Conservation (phyloP, 2,113 vertebrate genomes). For the Sterrhoptilus dennistouni region DNA sequence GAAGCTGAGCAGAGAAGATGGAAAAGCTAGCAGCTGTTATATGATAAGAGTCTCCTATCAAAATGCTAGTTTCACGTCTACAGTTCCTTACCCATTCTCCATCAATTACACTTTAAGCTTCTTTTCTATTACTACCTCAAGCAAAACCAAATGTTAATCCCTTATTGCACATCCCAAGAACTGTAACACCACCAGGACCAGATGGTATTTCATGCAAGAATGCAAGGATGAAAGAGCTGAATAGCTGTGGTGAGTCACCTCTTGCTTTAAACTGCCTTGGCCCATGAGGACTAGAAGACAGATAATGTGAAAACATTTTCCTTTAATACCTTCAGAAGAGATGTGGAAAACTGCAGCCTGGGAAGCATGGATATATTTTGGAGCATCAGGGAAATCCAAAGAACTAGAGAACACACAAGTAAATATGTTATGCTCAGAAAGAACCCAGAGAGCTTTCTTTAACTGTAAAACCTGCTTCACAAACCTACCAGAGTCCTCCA, state of each 20-base stretch:
- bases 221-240: background rate
- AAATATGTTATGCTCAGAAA: background rate
- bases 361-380: background rate
- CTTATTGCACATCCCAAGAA: background rate
- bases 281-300: background rate
- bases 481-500: background rate
- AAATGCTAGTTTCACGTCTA: background rate
- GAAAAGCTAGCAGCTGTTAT: background rate
- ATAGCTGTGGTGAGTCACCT: background rate
- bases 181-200: background rate
- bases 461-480: background rate
- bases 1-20: background rate
- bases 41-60: background rate
- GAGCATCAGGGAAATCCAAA: background rate
- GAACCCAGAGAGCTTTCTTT: background rate
- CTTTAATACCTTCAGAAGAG: background rate
- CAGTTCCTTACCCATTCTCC: background rate
- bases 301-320: background rate
- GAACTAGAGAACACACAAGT: background rate
- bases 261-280: background rate
- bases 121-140: background rate
- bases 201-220: background rate
- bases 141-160: background rate
- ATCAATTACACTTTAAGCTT: background rate
- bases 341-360: background rate